These are phyloP conservation scores for Papilio protenor DNA, from an alignment of 2,888 invertebrate genomes.

Conservation along the genomic window DNA sequence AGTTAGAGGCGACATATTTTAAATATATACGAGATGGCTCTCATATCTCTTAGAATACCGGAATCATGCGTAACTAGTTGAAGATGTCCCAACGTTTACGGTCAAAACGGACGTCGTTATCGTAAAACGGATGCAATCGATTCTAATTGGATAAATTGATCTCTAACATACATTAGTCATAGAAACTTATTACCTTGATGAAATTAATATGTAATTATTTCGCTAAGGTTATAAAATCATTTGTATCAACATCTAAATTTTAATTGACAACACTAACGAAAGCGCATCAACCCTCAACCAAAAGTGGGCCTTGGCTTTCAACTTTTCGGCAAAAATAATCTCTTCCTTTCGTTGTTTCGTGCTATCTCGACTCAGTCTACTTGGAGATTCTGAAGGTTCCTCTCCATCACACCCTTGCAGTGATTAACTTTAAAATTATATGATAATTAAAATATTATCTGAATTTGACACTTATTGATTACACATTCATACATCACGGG, in stretches of 20 bases:
- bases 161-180: constrained; percentile 55
- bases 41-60: constrained; percentile 36
- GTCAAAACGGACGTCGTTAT: constrained; percentile 60
- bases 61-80: constrained; percentile 58
- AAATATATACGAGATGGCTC: constrained; percentile 37
- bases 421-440: too few species aligned
- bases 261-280: not conserved
- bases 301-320: not conserved
- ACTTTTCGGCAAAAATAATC: not conserved
- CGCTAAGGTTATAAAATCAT: not conserved
- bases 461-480: not conserved
- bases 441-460: not conserved
- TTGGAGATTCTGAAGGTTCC: too few species aligned
- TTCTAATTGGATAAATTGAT: constrained; percentile 76
- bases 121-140: constrained; percentile 58
- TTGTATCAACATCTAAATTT: not conserved
- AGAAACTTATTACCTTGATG: constrained; percentile 3
- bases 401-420: too few species aligned
- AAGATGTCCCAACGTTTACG: constrained; percentile 65
- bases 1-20: constrained; percentile 54
- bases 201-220: not conserved
- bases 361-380: not conserved
- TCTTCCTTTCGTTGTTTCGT: not conserved
- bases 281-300: not conserved
- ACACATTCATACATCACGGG: not conserved